These are phyloP conservation scores for Corythornis vintsioides DNA, from an alignment of 2,113 vertebrate genomes.

Conservation along the genomic window DNA sequence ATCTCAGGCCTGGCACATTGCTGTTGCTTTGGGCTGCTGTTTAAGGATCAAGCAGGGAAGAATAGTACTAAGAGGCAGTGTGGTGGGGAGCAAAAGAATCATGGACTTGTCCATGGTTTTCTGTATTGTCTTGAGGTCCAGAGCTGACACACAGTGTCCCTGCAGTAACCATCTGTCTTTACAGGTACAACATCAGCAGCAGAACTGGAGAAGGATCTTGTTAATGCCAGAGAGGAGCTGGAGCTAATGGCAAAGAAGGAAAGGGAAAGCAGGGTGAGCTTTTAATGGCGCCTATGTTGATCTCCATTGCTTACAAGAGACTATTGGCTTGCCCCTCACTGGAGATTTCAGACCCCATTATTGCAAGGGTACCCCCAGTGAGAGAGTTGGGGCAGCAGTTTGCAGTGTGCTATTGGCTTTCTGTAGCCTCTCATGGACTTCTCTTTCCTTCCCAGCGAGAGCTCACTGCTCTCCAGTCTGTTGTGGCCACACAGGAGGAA, in stretches of 20 bases:
- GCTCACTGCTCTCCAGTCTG: slow-evolving; percentile 81
- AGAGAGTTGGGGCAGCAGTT: neutral
- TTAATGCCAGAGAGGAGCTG: slow-evolving; percentile 84
- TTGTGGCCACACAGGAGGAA: slow-evolving; percentile 74
- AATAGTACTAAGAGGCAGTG: neutral
- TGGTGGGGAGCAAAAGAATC: neutral
- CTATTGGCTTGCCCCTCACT: neutral
- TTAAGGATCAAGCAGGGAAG: neutral
- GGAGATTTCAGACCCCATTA: neutral
- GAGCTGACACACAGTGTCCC: accelerated
- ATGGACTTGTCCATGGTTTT: neutral
- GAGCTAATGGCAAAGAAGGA: slow-evolving; percentile 82
- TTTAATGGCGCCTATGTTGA: neutral
- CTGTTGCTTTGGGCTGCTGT: neutral
- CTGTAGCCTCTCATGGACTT: neutral
- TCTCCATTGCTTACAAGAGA: neutral
- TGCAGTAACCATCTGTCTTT: slow-evolving; percentile 16
- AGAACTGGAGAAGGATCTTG: slow-evolving; percentile 78
- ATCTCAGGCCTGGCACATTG: neutral
- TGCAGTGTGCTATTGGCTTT: neutral
- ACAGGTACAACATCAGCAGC: slow-evolving; percentile 45
- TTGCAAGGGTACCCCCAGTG: neutral
- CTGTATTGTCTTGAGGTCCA: neutral
- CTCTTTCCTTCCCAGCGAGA: slow-evolving; percentile 76
- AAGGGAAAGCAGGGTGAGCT: slow-evolving; percentile 82